Evolutionary conservation across 2,113 vertebrate genomes (phyloP).

Genomic region (Cyanoramphus novaezelandiae): DNA sequence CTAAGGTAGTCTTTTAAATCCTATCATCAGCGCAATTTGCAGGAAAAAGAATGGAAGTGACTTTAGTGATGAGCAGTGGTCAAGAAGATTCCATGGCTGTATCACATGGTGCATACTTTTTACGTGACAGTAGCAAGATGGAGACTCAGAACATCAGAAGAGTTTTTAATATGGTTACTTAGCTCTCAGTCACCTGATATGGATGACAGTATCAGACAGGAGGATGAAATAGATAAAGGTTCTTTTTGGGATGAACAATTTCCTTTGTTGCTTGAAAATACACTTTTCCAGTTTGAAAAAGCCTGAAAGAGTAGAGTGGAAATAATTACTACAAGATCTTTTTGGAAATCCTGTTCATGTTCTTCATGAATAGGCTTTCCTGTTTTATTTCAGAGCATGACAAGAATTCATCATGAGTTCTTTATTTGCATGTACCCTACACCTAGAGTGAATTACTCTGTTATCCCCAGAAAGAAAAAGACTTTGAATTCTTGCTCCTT

Average conservation of each 20-base stretch:
- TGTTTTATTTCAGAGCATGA: not conserved
- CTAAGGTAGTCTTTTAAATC: not conserved
- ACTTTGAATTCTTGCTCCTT: not conserved
- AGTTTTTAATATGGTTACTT: not conserved
- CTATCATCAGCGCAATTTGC: not conserved
- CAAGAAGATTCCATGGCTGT: not conserved
- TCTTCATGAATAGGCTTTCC: not conserved
- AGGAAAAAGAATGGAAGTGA: not conserved
- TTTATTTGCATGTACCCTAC: not conserved
- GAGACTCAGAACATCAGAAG: not conserved
- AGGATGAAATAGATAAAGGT: not conserved
- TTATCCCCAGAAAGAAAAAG: not conserved
- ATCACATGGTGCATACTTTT: not conserved
- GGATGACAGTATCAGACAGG: not conserved
- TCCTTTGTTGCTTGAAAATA: not conserved
- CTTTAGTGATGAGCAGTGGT: not conserved
- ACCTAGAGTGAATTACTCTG: not conserved
- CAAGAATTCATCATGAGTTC: not conserved
- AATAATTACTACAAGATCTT: not conserved
- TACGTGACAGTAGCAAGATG: not conserved
- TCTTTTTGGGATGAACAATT: not conserved
- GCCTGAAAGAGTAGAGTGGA: not conserved
- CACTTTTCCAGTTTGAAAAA: not conserved
- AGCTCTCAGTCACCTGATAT: not conserved
- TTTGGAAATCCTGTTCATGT: not conserved